These are phyloP conservation scores for Passer domesticus DNA, from an alignment of 2,113 vertebrate species.

Conservation along the genomic window DNA sequence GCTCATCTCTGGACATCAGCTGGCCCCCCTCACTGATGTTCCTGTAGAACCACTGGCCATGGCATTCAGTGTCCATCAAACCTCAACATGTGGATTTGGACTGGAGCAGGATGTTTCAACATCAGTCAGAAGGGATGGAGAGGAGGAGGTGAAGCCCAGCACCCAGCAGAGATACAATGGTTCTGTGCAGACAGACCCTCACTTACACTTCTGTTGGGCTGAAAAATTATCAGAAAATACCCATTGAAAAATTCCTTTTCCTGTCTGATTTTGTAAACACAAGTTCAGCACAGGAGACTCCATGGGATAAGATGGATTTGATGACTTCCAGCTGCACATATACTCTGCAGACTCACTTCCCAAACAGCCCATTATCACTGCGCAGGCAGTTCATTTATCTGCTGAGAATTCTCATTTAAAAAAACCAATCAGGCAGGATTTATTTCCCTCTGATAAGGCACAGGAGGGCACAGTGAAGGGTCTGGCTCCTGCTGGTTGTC, in stretches of 20 bases:
- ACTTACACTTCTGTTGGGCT: neutral
- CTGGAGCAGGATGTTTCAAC: neutral
- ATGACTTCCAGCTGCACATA: constrained; percentile 37
- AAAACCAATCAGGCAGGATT: constrained; percentile 32
- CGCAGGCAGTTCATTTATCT: constrained; percentile 33
- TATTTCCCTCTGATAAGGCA: constrained; percentile 31
- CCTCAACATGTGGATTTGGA: neutral
- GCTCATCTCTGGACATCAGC: neutral
- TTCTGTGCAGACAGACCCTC: neutral
- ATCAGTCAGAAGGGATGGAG: neutral
- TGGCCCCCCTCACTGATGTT: neutral
- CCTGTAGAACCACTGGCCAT: neutral
- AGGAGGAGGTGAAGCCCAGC: neutral
- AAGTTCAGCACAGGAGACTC: constrained; percentile 17
- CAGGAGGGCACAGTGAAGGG: constrained; percentile 18
- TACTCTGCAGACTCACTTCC: neutral
- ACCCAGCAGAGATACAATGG: neutral
- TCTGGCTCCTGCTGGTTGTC: constrained; percentile 10
- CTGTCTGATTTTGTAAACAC: constrained; percentile 5
- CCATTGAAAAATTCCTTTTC: constrained; percentile 12
- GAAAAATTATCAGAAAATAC: neutral
- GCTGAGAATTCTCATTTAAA: constrained; percentile 19
- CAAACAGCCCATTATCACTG: constrained; percentile 19
- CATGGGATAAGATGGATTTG: constrained; percentile 14
- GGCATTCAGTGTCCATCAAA: neutral